Evolutionary conservation across 1,140 invertebrate genomes (phyloP).

Genomic region (Nephila pilipes): DNA sequence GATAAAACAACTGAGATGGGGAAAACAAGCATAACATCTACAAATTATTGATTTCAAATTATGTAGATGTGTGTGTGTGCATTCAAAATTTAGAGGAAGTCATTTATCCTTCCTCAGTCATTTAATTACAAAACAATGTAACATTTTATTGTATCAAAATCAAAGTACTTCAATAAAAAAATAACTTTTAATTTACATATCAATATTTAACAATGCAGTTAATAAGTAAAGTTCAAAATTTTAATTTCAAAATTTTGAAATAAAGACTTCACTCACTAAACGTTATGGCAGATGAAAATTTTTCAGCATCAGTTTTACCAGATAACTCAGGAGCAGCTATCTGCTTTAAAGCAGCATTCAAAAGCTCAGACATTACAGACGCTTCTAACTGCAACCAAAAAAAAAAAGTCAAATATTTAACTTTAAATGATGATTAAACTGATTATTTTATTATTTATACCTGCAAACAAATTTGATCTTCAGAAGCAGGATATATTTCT

Average conservation of each 20-base stretch:
- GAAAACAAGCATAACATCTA: not conserved
- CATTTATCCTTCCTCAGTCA: too few relatives aligned
- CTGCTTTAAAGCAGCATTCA: not conserved
- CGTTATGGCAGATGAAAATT: constrained; percentile 31
- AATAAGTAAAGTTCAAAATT: too few relatives aligned
- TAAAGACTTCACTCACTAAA: constrained; percentile 44
- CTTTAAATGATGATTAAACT: not conserved
- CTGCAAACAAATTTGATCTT: constrained; percentile 13
- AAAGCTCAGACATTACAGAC: not conserved
- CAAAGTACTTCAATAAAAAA: too few relatives aligned
- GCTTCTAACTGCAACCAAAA: constrained; percentile 14
- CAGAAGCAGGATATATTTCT: constrained; percentile 37
- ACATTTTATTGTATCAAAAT: too few relatives aligned
- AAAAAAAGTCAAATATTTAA: constrained; percentile 2
- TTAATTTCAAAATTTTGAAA: too few relatives aligned
- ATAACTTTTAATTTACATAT: too few relatives aligned
- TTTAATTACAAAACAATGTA: too few relatives aligned
- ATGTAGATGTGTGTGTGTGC: too few relatives aligned
- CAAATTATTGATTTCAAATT: too few relatives aligned
- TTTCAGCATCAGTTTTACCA: constrained; percentile 20
- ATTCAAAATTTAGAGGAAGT: too few relatives aligned
- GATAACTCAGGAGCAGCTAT: not conserved
- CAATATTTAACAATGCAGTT: too few relatives aligned
- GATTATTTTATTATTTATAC: not conserved
- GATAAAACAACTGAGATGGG: too few relatives aligned